Conservation (phyloP, 2,113 vertebrate species). For the Crypturellus undulatus region DNA sequence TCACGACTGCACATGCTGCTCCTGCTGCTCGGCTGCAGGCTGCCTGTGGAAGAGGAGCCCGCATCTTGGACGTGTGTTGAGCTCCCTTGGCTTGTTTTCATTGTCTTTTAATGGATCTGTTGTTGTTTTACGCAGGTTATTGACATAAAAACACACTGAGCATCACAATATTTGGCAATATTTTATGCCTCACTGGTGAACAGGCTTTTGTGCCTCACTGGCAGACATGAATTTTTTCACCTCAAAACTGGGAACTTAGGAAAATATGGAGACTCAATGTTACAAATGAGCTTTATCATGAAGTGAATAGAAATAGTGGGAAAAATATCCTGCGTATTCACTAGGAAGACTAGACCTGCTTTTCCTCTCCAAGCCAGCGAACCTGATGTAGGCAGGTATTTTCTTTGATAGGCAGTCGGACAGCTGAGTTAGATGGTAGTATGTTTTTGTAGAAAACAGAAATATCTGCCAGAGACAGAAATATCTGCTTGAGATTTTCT, state of each 20-base stretch:
- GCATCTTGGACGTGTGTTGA: neutral
- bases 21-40: neutral
- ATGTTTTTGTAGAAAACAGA: neutral
- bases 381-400: neutral
- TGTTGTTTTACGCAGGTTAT: neutral
- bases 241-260: neutral
- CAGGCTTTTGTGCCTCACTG: neutral
- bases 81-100: neutral
- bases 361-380: neutral
- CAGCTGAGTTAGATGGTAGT: neutral
- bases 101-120: neutral
- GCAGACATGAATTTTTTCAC: neutral
- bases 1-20: neutral
- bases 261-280: neutral
- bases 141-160: neutral
- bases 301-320: neutral
- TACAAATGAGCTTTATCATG: neutral
- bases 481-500: neutral
- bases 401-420: neutral
- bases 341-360: neutral
- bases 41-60: neutral
- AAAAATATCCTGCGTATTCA: neutral
- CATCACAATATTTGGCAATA: neutral
- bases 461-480: no score
- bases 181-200: neutral